Evolutionary conservation across 2,797 vertebrate species (phyloP).

Genomic region (Takifugu ocellatus): DNA sequence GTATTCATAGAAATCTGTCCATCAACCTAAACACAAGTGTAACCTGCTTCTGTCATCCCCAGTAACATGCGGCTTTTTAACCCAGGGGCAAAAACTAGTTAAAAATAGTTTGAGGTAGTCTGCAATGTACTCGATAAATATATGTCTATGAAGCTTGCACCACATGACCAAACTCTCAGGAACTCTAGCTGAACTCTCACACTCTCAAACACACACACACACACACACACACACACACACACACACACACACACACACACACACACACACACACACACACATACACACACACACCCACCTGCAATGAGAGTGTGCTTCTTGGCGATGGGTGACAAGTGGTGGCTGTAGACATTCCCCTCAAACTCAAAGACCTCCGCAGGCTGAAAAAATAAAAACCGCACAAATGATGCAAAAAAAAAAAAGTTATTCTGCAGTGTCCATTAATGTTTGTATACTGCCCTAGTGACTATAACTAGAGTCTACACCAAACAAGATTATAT

Average conservation of each 20-base stretch:
- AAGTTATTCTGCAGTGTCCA: neutral
- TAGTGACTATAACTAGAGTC: conserved; percentile 13
- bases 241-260: too few relatives aligned
- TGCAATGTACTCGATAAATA: neutral
- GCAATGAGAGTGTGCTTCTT: conserved; percentile 93
- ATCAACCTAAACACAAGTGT: neutral
- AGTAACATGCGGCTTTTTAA: conserved; percentile 5
- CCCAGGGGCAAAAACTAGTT: neutral
- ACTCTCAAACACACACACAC: too few relatives aligned
- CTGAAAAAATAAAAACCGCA: conserved; percentile 53
- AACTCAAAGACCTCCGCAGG: conserved; percentile 90
- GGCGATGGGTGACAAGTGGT: conserved; percentile 93
- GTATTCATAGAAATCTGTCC: conserved; percentile 10
- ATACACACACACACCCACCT: conserved; percentile 66
- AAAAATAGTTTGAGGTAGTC: neutral
- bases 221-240: too few relatives aligned
- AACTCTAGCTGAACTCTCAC: too few relatives aligned
- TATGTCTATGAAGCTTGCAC: too few relatives aligned
- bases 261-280: too few relatives aligned
- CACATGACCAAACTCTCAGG: too few relatives aligned
- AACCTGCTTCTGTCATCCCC: neutral
- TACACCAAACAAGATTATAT: neutral
- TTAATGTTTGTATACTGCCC: conserved; percentile 2
- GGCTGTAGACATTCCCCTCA: conserved; percentile 90
- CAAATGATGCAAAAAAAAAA: neutral